phyloP scores from a whole-genome alignment of 2,888 invertebrate genomes.

The Cylloceria caligata region DNA sequence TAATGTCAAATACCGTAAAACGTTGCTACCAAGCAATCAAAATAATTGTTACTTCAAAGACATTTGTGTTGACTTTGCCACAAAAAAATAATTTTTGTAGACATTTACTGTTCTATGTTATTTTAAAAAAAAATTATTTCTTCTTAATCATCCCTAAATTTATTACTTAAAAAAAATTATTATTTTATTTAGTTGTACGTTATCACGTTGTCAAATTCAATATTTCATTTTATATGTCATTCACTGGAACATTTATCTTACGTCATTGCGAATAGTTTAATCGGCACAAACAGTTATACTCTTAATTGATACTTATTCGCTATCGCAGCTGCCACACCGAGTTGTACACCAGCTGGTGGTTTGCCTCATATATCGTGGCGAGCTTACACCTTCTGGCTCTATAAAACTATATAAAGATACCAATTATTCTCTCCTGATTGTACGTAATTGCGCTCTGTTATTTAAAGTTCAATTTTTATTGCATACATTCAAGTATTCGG shows the following conservation, averaged over 20 bases:
- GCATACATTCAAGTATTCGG: not conserved
- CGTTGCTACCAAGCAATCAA: no score
- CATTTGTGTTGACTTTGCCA: no score
- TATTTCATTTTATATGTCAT: not conserved
- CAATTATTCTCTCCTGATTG: constrained; percentile 59
- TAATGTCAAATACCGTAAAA: no score
- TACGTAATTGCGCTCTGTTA: constrained; percentile 4
- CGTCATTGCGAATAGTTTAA: constrained; percentile 53
- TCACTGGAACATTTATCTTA: constrained; percentile 16
- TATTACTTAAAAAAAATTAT: not conserved
- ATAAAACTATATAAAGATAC: constrained; percentile 11
- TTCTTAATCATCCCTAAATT: not conserved
- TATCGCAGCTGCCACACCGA: constrained; percentile 53
- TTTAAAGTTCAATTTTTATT: not conserved
- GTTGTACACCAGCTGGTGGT: constrained; percentile 60
- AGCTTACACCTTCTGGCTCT: constrained; percentile 22
- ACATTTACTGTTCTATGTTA: no score
- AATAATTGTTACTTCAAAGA: no score
- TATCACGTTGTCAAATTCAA: not conserved
- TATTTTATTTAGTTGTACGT: not conserved
- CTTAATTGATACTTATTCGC: constrained; percentile 66
- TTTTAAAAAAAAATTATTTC: not conserved
- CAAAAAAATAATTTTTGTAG: no score
- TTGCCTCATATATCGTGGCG: constrained; percentile 36
- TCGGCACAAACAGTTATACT: constrained; percentile 51